These are phyloP conservation scores for Apodemia mormo DNA, from an alignment of 2,888 invertebrate species.

Conservation along the genomic window DNA sequence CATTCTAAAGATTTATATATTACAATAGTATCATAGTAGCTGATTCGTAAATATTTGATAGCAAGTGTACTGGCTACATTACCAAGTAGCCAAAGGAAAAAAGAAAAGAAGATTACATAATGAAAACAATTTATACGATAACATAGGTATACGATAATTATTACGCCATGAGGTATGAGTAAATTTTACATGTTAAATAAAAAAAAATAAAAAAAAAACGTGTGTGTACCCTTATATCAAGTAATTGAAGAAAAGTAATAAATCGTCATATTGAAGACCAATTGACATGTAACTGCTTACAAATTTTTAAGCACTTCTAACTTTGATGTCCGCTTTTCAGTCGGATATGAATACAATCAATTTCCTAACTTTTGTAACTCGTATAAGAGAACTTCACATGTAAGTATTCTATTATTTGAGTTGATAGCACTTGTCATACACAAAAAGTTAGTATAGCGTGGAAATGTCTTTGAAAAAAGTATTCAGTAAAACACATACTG, in stretches of 20 bases:
- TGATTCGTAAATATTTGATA: no score
- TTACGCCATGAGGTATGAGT: no score
- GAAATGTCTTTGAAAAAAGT: not conserved
- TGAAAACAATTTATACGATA: no score
- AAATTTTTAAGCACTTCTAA: not conserved
- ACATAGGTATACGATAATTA: no score
- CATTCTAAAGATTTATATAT: no score
- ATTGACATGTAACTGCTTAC: not conserved
- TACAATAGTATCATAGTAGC: no score
- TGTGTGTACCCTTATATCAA: no score
- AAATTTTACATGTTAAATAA: no score
- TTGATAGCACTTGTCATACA: not conserved
- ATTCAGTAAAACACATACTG: not conserved
- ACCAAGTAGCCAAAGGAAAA: no score
- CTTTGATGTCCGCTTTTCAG: not conserved
- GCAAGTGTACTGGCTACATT: no score
- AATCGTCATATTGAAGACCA: not conserved
- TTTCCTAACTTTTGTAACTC: constrained; percentile 4
- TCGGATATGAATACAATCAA: not conserved
- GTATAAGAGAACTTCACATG: not conserved
- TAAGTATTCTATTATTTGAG: not conserved
- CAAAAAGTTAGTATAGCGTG: not conserved
- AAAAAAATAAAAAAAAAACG: no score
- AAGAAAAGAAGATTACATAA: no score
- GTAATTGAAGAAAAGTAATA: not conserved